Conservation (phyloP, 2,888 invertebrate genomes). For the Phengaris arion region DNA sequence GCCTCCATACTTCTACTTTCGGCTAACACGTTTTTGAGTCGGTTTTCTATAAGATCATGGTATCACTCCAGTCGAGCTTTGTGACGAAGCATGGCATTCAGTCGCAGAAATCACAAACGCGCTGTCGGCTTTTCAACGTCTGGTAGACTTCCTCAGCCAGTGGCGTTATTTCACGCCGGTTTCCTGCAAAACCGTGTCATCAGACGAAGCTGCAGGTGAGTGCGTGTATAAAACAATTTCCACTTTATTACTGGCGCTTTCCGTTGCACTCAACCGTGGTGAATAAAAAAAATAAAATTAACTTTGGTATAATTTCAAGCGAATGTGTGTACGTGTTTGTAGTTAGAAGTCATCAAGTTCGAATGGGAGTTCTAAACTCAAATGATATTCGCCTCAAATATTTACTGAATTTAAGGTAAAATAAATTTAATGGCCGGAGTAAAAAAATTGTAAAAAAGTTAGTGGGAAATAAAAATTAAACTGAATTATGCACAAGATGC, state of each 20-base stretch:
- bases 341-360: not conserved
- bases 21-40: too few species aligned
- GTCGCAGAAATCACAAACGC: too few species aligned
- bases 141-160: too few species aligned
- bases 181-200: not conserved
- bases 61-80: too few species aligned
- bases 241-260: not conserved
- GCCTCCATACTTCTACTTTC: too few species aligned
- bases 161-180: not conserved
- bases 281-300: constrained; percentile 7
- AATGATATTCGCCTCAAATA: not conserved
- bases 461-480: too few species aligned
- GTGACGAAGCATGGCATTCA: too few species aligned
- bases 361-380: not conserved
- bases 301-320: not conserved
- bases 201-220: not conserved
- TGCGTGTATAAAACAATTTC: not conserved
- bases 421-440: too few species aligned
- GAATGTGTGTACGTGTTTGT: not conserved
- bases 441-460: too few species aligned
- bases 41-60: too few species aligned
- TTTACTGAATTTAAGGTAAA: not conserved
- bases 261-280: not conserved
- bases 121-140: too few species aligned
- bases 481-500: too few species aligned